Percentiles rank a stretch among this genome's conserved stretches.
Conservation (phyloP, 2,888 invertebrate genomes). For the Xylota sylvarum region DNA sequence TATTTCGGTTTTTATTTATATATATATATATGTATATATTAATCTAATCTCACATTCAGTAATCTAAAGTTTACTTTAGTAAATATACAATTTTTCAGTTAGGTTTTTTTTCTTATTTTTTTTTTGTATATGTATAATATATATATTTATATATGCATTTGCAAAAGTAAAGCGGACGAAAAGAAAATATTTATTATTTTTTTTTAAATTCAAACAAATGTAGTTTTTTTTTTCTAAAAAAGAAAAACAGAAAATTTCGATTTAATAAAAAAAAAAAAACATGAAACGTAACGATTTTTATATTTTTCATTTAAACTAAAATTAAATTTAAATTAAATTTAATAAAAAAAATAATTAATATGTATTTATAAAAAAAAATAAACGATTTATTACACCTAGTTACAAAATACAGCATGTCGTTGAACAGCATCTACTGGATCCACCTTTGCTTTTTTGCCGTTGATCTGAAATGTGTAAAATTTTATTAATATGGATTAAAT, state of each 20-base stretch:
- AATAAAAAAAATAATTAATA: constrained; percentile 64
- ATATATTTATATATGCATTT: constrained; percentile 66
- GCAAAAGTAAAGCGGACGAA: constrained; percentile 70
- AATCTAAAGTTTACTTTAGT: constrained; percentile 74
- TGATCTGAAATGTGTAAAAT: constrained; percentile 90
- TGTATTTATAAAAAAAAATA: constrained; percentile 71
- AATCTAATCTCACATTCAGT: constrained; percentile 76
- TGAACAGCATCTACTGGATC: constrained; percentile 97
- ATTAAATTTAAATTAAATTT: constrained; percentile 60
- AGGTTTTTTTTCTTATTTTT: constrained; percentile 47
- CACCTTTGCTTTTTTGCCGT: constrained; percentile 97
- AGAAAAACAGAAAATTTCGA: constrained; percentile 35
- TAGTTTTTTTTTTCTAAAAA: constrained; percentile 29
- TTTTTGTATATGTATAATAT: constrained; percentile 59
- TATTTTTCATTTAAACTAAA: constrained; percentile 64
- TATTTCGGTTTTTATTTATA: constrained; percentile 52
- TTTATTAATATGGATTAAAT: background rate
- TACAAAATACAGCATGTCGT: constrained; percentile 97
- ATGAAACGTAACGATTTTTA: constrained; percentile 72
- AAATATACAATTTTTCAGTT: constrained; percentile 73
- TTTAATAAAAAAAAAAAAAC: constrained; percentile 44
- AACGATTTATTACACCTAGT: constrained; percentile 82
- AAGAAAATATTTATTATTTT: constrained; percentile 33
- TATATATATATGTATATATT: constrained; percentile 53
- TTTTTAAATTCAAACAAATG: constrained; percentile 25